Conservation (phyloP, 1,140 invertebrate genomes). For the Papilio dardanus region DNA sequence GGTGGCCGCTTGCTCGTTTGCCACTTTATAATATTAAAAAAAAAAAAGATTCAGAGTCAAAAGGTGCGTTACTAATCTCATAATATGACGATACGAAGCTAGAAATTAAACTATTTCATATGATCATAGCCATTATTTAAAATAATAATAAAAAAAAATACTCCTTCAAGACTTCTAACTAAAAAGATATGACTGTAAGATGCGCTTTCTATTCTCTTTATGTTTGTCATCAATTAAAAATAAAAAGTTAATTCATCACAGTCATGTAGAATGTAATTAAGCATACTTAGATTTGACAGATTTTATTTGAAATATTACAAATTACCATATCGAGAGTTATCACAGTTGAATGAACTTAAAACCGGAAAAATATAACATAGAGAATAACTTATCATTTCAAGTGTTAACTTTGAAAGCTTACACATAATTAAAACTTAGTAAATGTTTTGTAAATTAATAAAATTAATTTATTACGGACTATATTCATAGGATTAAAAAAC, state of each 20-base stretch:
- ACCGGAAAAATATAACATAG: neutral
- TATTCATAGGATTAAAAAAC: too few relatives aligned
- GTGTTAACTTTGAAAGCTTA: neutral
- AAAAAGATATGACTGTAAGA: neutral
- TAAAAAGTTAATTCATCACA: constrained; percentile 1
- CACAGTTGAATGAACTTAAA: constrained; percentile 2
- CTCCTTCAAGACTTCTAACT: too few relatives aligned
- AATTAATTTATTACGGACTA: too few relatives aligned
- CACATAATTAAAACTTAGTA: neutral
- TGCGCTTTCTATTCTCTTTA: neutral
- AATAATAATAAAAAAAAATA: too few relatives aligned
- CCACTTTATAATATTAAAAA: too few relatives aligned
- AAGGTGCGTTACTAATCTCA: too few relatives aligned
- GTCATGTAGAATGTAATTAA: neutral
- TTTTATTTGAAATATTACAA: neutral
- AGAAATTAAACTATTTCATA: too few relatives aligned
- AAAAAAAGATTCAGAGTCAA: too few relatives aligned
- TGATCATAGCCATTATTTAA: too few relatives aligned
- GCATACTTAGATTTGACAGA: neutral
- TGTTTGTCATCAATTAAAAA: constrained; percentile 6
- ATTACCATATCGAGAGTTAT: neutral
- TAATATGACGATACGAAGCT: too few relatives aligned
- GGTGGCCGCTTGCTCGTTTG: too few relatives aligned
- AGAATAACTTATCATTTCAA: neutral
- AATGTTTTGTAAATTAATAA: neutral